Conservation (phyloP, 1,140 invertebrate species). For the Trigoniulus corallinus region DNA sequence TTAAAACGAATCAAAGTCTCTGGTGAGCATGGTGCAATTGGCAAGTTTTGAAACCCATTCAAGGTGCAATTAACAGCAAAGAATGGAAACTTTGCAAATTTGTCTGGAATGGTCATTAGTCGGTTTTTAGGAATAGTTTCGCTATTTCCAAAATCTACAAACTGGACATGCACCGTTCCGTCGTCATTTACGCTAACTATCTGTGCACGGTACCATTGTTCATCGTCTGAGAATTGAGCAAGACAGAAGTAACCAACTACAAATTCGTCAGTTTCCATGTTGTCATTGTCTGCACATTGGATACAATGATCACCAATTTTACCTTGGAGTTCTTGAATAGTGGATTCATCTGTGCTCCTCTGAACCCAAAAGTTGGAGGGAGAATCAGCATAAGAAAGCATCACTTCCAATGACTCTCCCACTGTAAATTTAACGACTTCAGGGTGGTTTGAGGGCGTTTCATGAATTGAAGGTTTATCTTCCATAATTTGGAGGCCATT, state of each 20-base stretch:
- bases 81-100: too few species aligned
- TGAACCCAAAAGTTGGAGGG: slow-evolving; percentile 4
- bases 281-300: not conserved
- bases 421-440: not conserved
- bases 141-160: slow-evolving; percentile 59
- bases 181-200: slow-evolving; percentile 32
- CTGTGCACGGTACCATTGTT: slow-evolving; percentile 44
- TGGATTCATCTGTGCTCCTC: not conserved
- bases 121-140: too few species aligned
- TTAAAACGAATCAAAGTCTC: too few species aligned
- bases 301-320: not conserved
- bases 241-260: slow-evolving; percentile 36
- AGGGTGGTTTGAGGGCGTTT: not conserved
- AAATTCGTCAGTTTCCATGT: not conserved
- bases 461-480: not conserved
- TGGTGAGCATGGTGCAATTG: too few species aligned
- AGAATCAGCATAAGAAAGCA: not conserved
- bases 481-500: not conserved
- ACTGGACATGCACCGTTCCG: slow-evolving; percentile 31
- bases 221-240: slow-evolving; percentile 49
- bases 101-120: too few species aligned
- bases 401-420: not conserved
- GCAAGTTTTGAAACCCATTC: too few species aligned
- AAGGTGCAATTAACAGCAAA: too few species aligned
- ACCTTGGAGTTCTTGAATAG: not conserved